phyloP scores from a whole-genome alignment of 2,888 invertebrate species.

The Zaprionus obscuricornis region DNA sequence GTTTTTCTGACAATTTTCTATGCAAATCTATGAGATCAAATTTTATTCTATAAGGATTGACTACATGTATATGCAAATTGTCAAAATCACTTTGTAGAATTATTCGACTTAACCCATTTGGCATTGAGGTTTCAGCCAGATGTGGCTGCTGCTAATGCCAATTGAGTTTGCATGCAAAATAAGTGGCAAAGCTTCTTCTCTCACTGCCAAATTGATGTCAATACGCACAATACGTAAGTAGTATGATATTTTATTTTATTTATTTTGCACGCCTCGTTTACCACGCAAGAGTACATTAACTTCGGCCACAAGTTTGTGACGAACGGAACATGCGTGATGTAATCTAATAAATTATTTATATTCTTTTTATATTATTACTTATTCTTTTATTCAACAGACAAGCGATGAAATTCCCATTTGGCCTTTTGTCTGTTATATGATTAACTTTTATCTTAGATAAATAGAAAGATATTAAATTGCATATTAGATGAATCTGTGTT shows the following conservation, averaged over 20 bases:
- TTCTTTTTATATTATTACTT: too few species aligned
- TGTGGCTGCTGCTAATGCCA: constrained; percentile 46
- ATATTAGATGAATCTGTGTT: too few species aligned
- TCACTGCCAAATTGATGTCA: constrained; percentile 24
- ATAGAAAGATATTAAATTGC: too few species aligned
- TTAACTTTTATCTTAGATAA: too few species aligned
- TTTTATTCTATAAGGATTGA: constrained; percentile 1
- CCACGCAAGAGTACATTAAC: too few species aligned
- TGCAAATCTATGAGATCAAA: constrained; percentile 15
- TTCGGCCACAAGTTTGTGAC: too few species aligned
- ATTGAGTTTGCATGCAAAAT: constrained; percentile 71
- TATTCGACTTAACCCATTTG: constrained; percentile 50
- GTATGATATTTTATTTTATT: constrained; percentile 43
- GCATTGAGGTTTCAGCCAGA: constrained; percentile 53
- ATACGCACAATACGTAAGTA: constrained; percentile 4
- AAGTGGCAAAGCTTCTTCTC: constrained; percentile 34
- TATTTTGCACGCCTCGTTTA: constrained; percentile 41
- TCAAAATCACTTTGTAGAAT: constrained; percentile 36
- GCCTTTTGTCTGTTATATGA: too few species aligned
- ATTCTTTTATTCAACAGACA: too few species aligned
- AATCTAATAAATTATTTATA: too few species aligned
- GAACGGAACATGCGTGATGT: too few species aligned
- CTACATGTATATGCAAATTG: constrained; percentile 60
- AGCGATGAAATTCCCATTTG: too few species aligned
- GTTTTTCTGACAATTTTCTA: constrained; percentile 8